Percentiles rank a stretch among this genome's conserved stretches.
Conservation (phyloP, 2,113 vertebrate genomes). For the Echinops telfairi region DNA sequence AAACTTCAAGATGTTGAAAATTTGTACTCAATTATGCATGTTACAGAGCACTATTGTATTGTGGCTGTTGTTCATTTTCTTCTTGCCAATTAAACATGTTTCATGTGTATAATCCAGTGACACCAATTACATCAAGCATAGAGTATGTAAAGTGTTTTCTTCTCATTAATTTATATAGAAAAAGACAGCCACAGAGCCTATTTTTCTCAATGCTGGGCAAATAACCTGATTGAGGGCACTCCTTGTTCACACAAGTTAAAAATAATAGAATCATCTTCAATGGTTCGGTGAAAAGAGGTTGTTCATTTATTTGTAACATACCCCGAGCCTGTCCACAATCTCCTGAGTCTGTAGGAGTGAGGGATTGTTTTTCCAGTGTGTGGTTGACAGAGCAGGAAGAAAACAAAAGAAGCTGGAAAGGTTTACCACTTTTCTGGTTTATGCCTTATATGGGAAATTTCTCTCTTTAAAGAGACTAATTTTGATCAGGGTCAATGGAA, state of each 20-base stretch:
- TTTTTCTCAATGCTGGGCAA: background rate
- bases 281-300: background rate
- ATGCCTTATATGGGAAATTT: conserved; percentile 10
- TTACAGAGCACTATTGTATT: background rate
- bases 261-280: background rate
- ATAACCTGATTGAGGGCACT: background rate
- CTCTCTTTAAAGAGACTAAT: background rate
- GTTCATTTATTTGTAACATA: background rate
- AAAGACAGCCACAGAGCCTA: background rate
- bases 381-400: background rate
- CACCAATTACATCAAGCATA: background rate
- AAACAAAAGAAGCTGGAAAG: conserved; percentile 14
- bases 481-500: conserved; percentile 35
- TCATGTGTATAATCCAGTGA: background rate
- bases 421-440: background rate
- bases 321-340: background rate
- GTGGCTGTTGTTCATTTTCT: background rate
- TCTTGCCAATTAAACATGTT: background rate
- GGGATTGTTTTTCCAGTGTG: background rate
- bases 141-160: background rate
- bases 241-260: background rate
- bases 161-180: background rate
- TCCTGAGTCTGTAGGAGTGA: background rate
- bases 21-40: background rate
- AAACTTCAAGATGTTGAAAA: background rate